phyloP scores from a whole-genome alignment of 2,113 vertebrate genomes.

The Fregetta grallaria region DNA sequence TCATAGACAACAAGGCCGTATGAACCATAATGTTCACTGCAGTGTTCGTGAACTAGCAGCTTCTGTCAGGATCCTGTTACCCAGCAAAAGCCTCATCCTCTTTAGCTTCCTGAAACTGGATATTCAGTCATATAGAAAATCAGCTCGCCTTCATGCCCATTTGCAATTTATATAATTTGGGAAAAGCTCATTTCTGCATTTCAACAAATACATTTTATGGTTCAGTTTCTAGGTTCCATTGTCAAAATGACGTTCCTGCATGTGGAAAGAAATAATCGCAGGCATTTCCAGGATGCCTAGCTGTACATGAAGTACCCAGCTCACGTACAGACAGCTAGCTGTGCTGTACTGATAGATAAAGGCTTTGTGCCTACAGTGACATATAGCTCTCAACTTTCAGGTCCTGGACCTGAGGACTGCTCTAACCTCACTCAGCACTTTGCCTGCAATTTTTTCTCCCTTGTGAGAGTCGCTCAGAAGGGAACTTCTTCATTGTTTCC shows the following conservation, averaged over 20 bases:
- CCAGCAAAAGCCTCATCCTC: not conserved
- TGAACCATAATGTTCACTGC: not conserved
- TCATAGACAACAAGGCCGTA: not conserved
- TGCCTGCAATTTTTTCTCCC: not conserved
- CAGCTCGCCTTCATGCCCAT: not conserved
- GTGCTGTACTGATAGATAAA: not conserved
- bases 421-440: not conserved
- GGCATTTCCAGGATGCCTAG: not conserved
- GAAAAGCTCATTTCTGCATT: conserved; percentile 32
- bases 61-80: not conserved
- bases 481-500: not conserved
- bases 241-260: not conserved
- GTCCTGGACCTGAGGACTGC: not conserved
- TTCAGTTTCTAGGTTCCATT: not conserved
- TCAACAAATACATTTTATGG: not conserved
- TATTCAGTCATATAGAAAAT: conserved; percentile 31
- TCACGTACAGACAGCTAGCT: not conserved
- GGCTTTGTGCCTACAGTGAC: not conserved
- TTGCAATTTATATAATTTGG: conserved; percentile 20
- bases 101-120: not conserved
- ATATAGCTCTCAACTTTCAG: not conserved
- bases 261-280: not conserved
- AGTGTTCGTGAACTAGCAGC: not conserved
- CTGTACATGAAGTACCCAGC: not conserved
- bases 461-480: not conserved